Evolutionary conservation across 64 coral and sea anemone species (phyloP).

Genomic region (Actinia tenebrosa): DNA sequence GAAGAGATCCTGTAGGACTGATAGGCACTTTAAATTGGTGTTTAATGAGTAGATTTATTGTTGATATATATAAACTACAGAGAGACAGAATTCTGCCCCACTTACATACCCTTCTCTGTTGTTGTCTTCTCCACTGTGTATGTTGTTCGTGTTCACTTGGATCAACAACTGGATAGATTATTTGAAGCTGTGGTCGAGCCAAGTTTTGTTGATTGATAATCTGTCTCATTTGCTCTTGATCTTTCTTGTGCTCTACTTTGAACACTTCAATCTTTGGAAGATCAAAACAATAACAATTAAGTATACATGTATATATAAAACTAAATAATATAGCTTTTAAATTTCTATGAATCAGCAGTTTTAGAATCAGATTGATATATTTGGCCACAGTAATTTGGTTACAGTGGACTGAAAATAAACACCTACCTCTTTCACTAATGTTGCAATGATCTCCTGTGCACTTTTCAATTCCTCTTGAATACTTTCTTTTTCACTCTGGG

Average conservation of each 20-base stretch:
- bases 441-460: slow-evolving; percentile 74
- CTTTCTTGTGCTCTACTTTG: slow-evolving; percentile 54
- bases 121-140: slow-evolving; percentile 49
- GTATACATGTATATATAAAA: neutral
- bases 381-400: too few relatives aligned
- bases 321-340: neutral
- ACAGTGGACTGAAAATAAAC: neutral
- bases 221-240: slow-evolving; percentile 38
- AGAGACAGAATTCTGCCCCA: neutral
- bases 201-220: slow-evolving; percentile 41
- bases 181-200: slow-evolving; percentile 56
- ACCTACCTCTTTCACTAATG: slow-evolving; percentile 76
- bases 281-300: neutral
- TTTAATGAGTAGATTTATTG: too few relatives aligned
- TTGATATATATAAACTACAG: too few relatives aligned
- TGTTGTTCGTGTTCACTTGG: slow-evolving; percentile 36
- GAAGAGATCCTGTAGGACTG: too few relatives aligned
- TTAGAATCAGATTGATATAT: too few relatives aligned
- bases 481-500: slow-evolving; percentile 65
- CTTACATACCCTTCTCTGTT: slow-evolving; percentile 61
- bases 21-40: too few relatives aligned
- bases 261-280: slow-evolving; percentile 63
- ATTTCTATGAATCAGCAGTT: too few relatives aligned
- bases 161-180: slow-evolving; percentile 56
- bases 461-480: slow-evolving; percentile 63